Percentiles rank a stretch among this genome's conserved stretches.
Evolutionary conservation across 1,140 invertebrate species (phyloP).

Genomic region (Pristionchus pacificus): DNA sequence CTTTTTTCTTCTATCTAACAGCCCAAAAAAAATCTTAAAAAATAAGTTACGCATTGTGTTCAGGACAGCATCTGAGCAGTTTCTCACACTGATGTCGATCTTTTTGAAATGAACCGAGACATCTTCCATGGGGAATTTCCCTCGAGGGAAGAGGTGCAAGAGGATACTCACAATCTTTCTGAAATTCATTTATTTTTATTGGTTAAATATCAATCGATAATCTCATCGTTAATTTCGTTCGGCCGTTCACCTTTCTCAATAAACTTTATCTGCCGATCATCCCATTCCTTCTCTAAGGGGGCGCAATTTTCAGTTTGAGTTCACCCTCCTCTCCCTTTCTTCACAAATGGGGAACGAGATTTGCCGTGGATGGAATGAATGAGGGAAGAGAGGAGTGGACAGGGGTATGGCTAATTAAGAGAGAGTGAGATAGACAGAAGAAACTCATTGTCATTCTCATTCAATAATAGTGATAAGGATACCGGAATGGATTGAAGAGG

Average conservation of each 20-base stretch:
- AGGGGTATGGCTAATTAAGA: background rate
- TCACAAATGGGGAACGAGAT: background rate
- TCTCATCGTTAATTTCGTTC: background rate
- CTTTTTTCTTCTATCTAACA: too few relatives aligned
- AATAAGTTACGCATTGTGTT: conserved; percentile 2
- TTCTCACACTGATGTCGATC: conserved; percentile 11
- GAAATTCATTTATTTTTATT: background rate
- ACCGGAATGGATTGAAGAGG: too few relatives aligned
- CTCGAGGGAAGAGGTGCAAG: background rate
- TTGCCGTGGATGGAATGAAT: background rate
- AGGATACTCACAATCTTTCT: background rate
- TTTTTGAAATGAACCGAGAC: conserved; percentile 3
- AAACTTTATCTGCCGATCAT: too few relatives aligned
- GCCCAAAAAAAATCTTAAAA: background rate
- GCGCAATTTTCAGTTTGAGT: too few relatives aligned
- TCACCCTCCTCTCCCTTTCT: too few relatives aligned
- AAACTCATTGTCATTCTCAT: background rate
- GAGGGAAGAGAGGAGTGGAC: background rate
- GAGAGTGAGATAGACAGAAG: background rate
- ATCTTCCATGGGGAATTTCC: conserved; percentile 8
- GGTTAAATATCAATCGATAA: background rate
- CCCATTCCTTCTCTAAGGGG: too few relatives aligned
- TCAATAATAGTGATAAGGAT: too few relatives aligned
- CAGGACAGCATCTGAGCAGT: conserved; percentile 12
- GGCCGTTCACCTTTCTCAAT: background rate